These are phyloP conservation scores for Oxygymnocypris stewartii DNA, from an alignment of 2,113 vertebrate genomes.

Conservation along the genomic window DNA sequence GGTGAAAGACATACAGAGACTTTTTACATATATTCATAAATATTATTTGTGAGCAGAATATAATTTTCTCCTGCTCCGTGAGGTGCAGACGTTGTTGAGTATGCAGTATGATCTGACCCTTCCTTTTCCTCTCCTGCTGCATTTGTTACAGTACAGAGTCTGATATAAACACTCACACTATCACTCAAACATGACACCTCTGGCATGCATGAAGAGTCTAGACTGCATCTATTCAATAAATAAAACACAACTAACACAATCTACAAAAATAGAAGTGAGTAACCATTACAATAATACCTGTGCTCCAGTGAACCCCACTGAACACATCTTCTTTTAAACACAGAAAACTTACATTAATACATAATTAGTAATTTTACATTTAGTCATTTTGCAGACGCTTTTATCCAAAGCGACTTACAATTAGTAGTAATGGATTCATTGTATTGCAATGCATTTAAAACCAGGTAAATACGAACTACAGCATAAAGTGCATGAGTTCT, in stretches of 20 bases:
- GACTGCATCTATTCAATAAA: slow-evolving; percentile 36
- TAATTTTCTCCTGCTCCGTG: background rate
- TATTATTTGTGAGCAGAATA: slow-evolving; percentile 15
- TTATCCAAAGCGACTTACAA: too few relatives aligned
- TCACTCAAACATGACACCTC: background rate
- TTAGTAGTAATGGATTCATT: background rate
- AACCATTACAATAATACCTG: slow-evolving; percentile 4
- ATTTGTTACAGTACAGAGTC: background rate
- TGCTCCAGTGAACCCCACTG: slow-evolving; percentile 4
- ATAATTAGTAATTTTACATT: too few relatives aligned
- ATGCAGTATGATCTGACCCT: slow-evolving; percentile 1
- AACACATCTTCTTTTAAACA: slow-evolving; percentile 8
- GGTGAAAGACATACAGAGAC: background rate
- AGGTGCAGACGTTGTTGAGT: slow-evolving; percentile 9
- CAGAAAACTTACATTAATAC: background rate
- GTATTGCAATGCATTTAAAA: background rate
- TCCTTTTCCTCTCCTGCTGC: background rate
- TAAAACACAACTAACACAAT: slow-evolving; percentile 31
- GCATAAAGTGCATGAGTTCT: slow-evolving; percentile 31
- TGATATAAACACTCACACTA: slow-evolving; percentile 12
- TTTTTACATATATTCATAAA: slow-evolving; percentile 8
- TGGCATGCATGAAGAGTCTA: slow-evolving; percentile 35
- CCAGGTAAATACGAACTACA: background rate
- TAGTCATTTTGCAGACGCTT: too few relatives aligned
- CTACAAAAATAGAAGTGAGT: slow-evolving; percentile 22